Evolutionary conservation across 2,113 vertebrate genomes (phyloP).

Genomic region (Amazona vittata): DNA sequence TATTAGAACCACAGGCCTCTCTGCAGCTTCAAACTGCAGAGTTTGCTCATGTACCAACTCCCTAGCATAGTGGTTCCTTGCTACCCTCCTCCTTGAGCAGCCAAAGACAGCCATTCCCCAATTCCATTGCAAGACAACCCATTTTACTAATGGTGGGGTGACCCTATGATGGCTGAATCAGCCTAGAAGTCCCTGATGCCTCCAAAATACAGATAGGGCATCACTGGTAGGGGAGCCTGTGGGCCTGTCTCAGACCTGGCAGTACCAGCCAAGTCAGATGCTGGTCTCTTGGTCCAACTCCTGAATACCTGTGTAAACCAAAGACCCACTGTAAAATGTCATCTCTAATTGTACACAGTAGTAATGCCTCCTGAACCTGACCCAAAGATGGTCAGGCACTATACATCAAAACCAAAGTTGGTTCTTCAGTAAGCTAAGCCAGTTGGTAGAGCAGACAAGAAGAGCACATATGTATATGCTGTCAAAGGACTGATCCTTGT

Average conservation of each 20-base stretch:
- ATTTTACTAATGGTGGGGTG: neutral
- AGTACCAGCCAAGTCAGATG: neutral
- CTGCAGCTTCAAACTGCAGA: neutral
- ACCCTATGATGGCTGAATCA: neutral
- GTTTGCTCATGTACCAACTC: neutral
- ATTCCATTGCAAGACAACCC: neutral
- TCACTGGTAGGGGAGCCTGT: neutral
- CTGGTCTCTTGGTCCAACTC: neutral
- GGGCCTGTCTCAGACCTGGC: neutral
- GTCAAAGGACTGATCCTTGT: neutral
- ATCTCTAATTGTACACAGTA: neutral
- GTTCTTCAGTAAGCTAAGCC: neutral
- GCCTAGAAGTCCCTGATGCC: neutral
- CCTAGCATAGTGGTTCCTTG: neutral
- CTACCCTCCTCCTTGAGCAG: neutral
- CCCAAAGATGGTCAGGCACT: neutral
- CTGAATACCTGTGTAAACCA: neutral
- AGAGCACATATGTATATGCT: neutral
- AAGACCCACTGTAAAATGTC: neutral
- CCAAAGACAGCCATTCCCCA: neutral
- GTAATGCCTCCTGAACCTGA: neutral
- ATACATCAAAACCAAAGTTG: neutral
- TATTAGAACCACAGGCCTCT: neutral
- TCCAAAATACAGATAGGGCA: neutral
- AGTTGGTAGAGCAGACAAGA: neutral